phyloP scores from a whole-genome alignment of 2,113 vertebrate genomes.

The Loxodonta africana region DNA sequence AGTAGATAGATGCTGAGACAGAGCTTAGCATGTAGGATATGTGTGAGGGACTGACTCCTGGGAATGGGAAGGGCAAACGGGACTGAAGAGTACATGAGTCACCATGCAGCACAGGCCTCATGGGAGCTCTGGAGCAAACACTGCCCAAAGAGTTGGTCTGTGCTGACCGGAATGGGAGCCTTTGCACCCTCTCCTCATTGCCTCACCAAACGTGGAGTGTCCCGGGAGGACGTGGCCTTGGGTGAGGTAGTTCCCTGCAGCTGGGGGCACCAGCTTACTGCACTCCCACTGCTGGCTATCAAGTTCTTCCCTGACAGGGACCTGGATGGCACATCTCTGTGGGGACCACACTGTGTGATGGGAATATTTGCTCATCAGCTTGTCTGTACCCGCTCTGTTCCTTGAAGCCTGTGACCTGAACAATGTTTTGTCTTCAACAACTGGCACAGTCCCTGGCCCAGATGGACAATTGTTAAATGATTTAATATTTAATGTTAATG shows the following conservation, averaged over 20 bases:
- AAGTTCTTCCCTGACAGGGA: background rate
- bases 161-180: background rate
- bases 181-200: too few relatives aligned
- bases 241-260: background rate
- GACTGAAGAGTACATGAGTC: background rate
- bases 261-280: background rate
- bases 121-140: rapidly evolving
- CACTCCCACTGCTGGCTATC: background rate
- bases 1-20: background rate
- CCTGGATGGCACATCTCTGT: rapidly evolving
- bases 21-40: background rate
- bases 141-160: rapidly evolving
- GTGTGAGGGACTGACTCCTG: background rate
- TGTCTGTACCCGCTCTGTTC: rapidly evolving
- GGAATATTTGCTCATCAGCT: background rate
- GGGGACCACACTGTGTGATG: rapidly evolving
- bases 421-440: background rate
- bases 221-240: background rate
- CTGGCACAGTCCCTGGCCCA: background rate
- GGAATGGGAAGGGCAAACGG: background rate
- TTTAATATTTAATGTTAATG: background rate
- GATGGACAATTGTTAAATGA: background rate
- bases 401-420: rapidly evolving
- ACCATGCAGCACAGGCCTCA: background rate
- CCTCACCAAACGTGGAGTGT: background rate